Evolutionary conservation across 2,113 vertebrate species (phyloP).

Genomic region (Lonchura striata): DNA sequence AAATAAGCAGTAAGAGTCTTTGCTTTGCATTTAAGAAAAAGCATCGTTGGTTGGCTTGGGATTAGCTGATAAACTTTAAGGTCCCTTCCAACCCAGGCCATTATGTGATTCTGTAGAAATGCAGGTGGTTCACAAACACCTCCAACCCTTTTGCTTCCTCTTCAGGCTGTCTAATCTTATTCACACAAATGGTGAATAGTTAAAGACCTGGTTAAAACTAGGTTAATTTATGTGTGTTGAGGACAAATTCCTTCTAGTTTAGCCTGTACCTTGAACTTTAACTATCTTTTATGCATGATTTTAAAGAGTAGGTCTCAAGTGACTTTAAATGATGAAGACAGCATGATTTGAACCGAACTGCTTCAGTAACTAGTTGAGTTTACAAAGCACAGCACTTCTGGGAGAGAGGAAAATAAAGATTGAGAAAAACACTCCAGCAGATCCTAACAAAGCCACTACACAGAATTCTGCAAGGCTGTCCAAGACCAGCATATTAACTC

Average conservation of each 20-base stretch:
- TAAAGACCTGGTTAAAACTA: neutral
- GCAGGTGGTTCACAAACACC: neutral
- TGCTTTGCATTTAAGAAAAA: neutral
- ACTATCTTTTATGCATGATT: neutral
- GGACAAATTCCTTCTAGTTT: neutral
- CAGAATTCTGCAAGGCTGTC: neutral
- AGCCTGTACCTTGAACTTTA: neutral
- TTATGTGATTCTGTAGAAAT: neutral
- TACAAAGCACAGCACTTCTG: neutral
- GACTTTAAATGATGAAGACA: neutral
- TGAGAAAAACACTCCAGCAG: neutral
- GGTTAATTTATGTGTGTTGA: neutral
- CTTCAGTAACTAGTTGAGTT: neutral
- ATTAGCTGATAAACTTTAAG: neutral
- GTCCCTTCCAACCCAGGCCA: neutral
- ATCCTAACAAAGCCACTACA: neutral
- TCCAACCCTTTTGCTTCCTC: neutral
- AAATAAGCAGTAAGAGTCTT: neutral
- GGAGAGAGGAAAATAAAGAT: neutral
- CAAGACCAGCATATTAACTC: neutral
- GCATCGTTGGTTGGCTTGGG: rapidly evolving
- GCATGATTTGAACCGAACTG: neutral
- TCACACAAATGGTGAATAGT: neutral
- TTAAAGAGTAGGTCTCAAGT: neutral
- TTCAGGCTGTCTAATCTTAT: neutral